Percentiles rank a stretch among this genome's conserved stretches.
phyloP scores from a whole-genome alignment of 2,113 vertebrate genomes.

The Hypanus sabinus region DNA sequence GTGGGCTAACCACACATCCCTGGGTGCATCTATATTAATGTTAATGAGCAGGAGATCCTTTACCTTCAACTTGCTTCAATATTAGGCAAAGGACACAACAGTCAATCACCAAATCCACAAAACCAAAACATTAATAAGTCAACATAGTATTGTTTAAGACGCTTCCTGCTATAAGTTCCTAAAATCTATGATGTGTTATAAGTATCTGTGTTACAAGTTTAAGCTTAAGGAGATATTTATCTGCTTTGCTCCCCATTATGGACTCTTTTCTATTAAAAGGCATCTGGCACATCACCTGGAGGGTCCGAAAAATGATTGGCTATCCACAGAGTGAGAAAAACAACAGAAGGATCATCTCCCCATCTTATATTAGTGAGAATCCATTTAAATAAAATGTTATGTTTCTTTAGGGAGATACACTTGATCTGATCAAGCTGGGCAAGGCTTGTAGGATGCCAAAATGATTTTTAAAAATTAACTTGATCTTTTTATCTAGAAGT shows the following conservation, averaged over 20 bases:
- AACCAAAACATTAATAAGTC: neutral
- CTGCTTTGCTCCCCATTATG: neutral
- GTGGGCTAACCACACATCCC: too few relatives aligned
- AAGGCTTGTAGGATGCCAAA: neutral
- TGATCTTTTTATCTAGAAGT: neutral
- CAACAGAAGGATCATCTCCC: neutral
- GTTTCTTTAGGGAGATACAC: neutral
- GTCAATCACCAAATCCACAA: neutral
- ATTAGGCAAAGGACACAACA: neutral
- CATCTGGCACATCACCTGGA: neutral
- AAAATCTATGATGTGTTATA: neutral
- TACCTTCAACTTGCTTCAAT: neutral
- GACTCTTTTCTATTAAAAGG: neutral
- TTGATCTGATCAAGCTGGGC: neutral
- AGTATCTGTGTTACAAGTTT: neutral
- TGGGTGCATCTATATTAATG: too few relatives aligned
- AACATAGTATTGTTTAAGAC: neutral
- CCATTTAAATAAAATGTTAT: neutral
- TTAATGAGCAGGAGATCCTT: too few relatives aligned
- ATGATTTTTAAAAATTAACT: neutral
- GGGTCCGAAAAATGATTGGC: neutral
- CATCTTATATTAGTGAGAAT: neutral
- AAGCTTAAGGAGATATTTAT: neutral
- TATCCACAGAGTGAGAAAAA: neutral
- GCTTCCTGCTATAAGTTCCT: neutral